Percentiles rank a stretch among this genome's conserved stretches.
These are phyloP conservation scores for Phycodurus eques DNA, from an alignment of 2,113 vertebrate genomes.

Conservation along the genomic window DNA sequence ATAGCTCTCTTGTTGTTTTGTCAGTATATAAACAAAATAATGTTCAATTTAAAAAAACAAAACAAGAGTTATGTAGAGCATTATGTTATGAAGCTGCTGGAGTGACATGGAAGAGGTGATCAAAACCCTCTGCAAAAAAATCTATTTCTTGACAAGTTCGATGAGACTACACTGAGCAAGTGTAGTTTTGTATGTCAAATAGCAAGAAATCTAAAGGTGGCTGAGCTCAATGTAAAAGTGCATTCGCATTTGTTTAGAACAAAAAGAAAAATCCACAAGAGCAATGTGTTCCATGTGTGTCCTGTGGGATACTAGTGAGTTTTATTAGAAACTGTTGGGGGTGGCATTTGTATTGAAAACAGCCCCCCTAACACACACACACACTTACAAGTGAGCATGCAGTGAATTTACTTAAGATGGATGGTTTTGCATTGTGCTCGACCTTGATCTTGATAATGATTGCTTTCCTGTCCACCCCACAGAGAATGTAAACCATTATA, in stretches of 20 bases:
- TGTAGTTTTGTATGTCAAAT: not conserved
- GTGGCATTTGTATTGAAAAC: constrained; percentile 25
- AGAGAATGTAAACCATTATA: constrained; percentile 1
- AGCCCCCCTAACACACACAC: constrained; percentile 21
- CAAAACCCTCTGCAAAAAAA: constrained; percentile 2
- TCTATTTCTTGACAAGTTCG: not conserved
- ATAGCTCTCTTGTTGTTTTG: too few species aligned
- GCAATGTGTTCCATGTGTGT: constrained; percentile 25
- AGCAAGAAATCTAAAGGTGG: not conserved
- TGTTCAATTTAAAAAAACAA: not conserved
- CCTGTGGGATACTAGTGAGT: constrained; percentile 27
- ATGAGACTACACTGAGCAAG: not conserved
- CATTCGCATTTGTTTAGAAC: constrained; percentile 49
- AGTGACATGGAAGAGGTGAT: constrained; percentile 4
- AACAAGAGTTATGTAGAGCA: not conserved
- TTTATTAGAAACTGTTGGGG: constrained; percentile 48
- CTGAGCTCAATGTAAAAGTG: not conserved
- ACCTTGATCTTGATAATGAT: constrained; percentile 44
- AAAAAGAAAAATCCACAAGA: constrained; percentile 43
- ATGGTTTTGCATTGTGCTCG: constrained; percentile 42
- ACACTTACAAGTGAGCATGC: constrained; percentile 24
- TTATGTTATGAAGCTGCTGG: not conserved
- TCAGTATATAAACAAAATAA: not conserved
- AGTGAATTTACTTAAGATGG: constrained; percentile 53
- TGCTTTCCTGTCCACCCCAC: constrained; percentile 19